These are phyloP conservation scores for Dicrurus megarhynchus DNA, from an alignment of 2,113 vertebrate species.

Conservation along the genomic window DNA sequence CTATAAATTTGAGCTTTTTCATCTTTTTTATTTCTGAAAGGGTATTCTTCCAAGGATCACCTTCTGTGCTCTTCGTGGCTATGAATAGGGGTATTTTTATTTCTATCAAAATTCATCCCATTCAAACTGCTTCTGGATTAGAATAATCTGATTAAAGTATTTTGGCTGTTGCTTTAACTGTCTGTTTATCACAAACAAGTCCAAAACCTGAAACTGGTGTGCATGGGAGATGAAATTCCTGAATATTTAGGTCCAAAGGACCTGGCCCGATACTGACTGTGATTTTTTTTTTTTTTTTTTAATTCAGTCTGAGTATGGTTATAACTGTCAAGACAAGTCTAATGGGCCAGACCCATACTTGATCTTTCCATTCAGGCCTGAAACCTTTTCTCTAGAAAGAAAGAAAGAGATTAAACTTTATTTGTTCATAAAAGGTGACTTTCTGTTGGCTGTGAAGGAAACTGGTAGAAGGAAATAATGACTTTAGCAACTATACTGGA, in stretches of 20 bases:
- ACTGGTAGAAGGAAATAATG: not conserved
- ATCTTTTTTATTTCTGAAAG: not conserved
- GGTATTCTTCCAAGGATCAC: not conserved
- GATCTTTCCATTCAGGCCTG: not conserved
- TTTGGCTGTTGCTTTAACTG: not conserved
- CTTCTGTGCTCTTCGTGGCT: not conserved
- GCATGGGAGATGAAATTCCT: not conserved
- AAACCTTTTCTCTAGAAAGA: not conserved
- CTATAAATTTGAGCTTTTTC: not conserved
- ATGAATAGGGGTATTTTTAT: not conserved
- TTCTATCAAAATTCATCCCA: not conserved
- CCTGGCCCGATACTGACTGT: not conserved
- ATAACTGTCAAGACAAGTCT: not conserved
- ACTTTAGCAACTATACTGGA: not conserved
- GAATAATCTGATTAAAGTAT: not conserved
- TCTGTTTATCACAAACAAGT: not conserved
- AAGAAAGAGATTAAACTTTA: not conserved
- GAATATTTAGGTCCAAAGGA: not conserved
- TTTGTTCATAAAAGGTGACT: not conserved
- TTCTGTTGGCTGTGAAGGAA: not conserved
- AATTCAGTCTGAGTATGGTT: not conserved
- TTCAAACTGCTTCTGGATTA: not conserved
- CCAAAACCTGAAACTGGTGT: not conserved
- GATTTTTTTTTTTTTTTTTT: not conserved
- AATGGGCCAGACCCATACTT: not conserved